Conservation (phyloP, 1,140 invertebrate genomes). For the Homalodisca vitripennis region DNA sequence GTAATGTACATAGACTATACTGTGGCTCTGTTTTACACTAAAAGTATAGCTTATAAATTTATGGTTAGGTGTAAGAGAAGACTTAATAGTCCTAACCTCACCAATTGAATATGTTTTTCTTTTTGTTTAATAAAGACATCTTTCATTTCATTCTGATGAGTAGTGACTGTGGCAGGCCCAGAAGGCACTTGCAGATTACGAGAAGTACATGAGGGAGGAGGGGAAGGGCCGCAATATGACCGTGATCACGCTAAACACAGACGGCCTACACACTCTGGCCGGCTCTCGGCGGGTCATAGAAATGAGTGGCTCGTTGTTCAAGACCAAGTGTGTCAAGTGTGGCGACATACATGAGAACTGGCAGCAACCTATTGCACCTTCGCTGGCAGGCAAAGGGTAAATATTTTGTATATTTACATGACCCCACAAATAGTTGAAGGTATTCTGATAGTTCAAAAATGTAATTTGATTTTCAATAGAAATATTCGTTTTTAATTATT, state of each 20-base stretch:
- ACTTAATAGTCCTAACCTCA: too few relatives aligned
- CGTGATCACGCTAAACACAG: slow-evolving; percentile 91
- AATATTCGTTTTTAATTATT: too few relatives aligned
- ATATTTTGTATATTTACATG: background rate
- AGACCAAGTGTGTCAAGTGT: slow-evolving; percentile 78
- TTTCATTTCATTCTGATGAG: too few relatives aligned
- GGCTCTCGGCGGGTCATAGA: slow-evolving; percentile 82
- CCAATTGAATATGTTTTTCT: too few relatives aligned
- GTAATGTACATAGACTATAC: background rate
- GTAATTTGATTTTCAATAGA: too few relatives aligned
- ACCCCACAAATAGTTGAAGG: background rate
- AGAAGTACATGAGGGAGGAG: slow-evolving; percentile 58
- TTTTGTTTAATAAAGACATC: too few relatives aligned
- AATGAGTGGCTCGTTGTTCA: slow-evolving; percentile 84
- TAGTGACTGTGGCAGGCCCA: slow-evolving; percentile 64
- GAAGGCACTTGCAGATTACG: slow-evolving; percentile 72
- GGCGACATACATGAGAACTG: slow-evolving; percentile 64
- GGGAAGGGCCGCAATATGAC: slow-evolving; percentile 56
- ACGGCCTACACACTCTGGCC: slow-evolving; percentile 80
- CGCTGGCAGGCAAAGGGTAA: slow-evolving; percentile 47
- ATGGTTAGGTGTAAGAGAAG: too few relatives aligned
- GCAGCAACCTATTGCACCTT: slow-evolving; percentile 78
- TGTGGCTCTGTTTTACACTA: too few relatives aligned
- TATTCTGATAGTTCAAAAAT: background rate
- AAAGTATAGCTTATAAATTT: too few relatives aligned